These are phyloP conservation scores for Drosophila trichaetosa DNA, from an alignment of 2,888 invertebrate genomes.

Conservation along the genomic window DNA sequence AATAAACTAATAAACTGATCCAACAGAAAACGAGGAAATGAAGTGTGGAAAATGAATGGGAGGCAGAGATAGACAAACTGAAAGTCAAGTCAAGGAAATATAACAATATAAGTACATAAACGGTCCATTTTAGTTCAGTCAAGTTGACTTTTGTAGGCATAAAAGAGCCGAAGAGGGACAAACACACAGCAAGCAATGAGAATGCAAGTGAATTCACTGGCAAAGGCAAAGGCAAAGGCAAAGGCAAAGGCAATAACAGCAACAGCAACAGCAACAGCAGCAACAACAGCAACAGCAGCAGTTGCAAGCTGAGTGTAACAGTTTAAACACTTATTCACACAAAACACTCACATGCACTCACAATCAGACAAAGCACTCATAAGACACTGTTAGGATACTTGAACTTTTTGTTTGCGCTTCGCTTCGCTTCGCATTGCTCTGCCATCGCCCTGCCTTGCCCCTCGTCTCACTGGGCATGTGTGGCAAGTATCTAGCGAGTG, in stretches of 20 bases:
- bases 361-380: slow-evolving; percentile 66
- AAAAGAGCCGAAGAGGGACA: not conserved
- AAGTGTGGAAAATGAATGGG: not conserved
- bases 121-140: slow-evolving; percentile 49
- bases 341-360: slow-evolving; percentile 59
- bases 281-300: not conserved
- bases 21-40: not conserved
- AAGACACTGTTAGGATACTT: slow-evolving; percentile 68
- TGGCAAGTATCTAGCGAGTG: slow-evolving; percentile 41
- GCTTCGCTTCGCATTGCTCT: slow-evolving; percentile 24
- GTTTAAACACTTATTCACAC: slow-evolving; percentile 60
- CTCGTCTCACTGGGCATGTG: slow-evolving; percentile 26
- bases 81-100: slow-evolving; percentile 25
- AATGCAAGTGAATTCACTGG: slow-evolving; percentile 52
- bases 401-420: slow-evolving; percentile 62
- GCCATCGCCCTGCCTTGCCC: not conserved
- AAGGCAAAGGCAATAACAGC: slow-evolving; percentile 17
- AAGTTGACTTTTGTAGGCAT: slow-evolving; percentile 21
- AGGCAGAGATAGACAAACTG: slow-evolving; percentile 3
- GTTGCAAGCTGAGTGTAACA: slow-evolving; percentile 43
- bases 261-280: not conserved
- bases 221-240: slow-evolving; percentile 2
- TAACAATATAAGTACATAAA: slow-evolving; percentile 60
- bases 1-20: slow-evolving; percentile 10
- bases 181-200: slow-evolving; percentile 29